Percentiles rank a stretch among this genome's conserved stretches.
Evolutionary conservation across 2,113 vertebrate species (phyloP).

Genomic region (Numida meleagris): DNA sequence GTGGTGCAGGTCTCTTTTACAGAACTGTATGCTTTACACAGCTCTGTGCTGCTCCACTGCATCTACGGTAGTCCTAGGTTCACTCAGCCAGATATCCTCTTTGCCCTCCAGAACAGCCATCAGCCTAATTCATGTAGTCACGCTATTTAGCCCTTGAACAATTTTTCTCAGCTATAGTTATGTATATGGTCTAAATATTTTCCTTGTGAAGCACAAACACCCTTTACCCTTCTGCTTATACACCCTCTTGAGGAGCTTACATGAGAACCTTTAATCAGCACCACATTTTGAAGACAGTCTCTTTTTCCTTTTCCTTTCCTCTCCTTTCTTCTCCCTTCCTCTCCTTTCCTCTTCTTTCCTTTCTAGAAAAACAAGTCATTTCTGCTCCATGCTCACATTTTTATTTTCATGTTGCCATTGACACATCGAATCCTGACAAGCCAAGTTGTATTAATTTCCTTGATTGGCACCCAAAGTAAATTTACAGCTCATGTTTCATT

Average conservation of each 20-base stretch:
- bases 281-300: slow-evolving; percentile 10
- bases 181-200: slow-evolving; percentile 53
- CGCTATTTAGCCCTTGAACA: not conserved
- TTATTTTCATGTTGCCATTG: slow-evolving; percentile 15
- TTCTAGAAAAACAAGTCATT: not conserved
- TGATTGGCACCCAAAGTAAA: slow-evolving; percentile 23
- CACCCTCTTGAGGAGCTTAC: not conserved
- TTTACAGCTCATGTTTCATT: not conserved
- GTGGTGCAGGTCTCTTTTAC: not conserved
- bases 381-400: not conserved
- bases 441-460: not conserved
- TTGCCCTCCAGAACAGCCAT: not conserved
- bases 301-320: not conserved
- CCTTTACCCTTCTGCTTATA: not conserved
- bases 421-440: not conserved
- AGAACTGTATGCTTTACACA: not conserved
- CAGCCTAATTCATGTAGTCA: slow-evolving; percentile 20
- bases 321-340: not conserved
- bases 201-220: slow-evolving; percentile 23
- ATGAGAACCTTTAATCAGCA: slow-evolving; percentile 9
- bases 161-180: slow-evolving; percentile 47
- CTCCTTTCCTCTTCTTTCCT: too few species aligned
- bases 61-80: not conserved
- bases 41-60: not conserved
- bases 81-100: not conserved